Base-by-base conservation (phyloP, 1,140 invertebrate species). In the Aethina tumida region DNA sequence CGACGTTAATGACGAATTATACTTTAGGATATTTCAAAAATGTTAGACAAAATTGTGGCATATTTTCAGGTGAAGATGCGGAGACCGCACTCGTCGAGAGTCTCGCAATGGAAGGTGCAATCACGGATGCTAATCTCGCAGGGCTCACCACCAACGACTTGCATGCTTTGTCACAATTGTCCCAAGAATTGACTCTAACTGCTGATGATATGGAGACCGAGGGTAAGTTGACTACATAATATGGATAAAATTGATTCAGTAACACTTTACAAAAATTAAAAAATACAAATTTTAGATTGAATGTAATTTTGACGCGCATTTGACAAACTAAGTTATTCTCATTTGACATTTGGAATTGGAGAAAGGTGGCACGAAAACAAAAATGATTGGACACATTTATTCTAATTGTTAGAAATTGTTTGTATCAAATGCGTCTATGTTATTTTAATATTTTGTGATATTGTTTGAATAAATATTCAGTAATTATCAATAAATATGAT, bases 141-240 rank as follows among this genome's bases (percentile, higher is more conserved):
- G 28, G 28, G 12, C 43, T 55, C 25, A 46, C 32, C 19, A 40
- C 38, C 7, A 45, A 16, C 9, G 50, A 58, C 35, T 33, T 58
- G 6, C 43, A 55, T 21, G 39, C 46, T 10, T 44, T 60, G 20
- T 42, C 45, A 9, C 51, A 58, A 29, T 35, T 55, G 13, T 50
- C 55, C 9, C 41, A 55, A 20, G 51, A 52, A 35, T 31, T 58
- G 19, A 33, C 43, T 13, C 34, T 58, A 17, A 39, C 26, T 10
- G 39, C 43, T 16, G 37, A 28, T 18, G 53, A 45, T 14, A 57
- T 57, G 45, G 55, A 53, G 22, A 56, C 45, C 38, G 47, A 50
- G 37, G 50, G 56, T 56, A 41, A 35, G 10, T 12, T 35, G 15
- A 41, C 5, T 9, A 10, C n/a, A 19, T 12, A 17, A 8, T 15